A percentile compares a stretch with the other conserved stretches of the same genome.
phyloP scores from a whole-genome alignment of 1,140 invertebrate genomes.

The Apis cerana region DNA sequence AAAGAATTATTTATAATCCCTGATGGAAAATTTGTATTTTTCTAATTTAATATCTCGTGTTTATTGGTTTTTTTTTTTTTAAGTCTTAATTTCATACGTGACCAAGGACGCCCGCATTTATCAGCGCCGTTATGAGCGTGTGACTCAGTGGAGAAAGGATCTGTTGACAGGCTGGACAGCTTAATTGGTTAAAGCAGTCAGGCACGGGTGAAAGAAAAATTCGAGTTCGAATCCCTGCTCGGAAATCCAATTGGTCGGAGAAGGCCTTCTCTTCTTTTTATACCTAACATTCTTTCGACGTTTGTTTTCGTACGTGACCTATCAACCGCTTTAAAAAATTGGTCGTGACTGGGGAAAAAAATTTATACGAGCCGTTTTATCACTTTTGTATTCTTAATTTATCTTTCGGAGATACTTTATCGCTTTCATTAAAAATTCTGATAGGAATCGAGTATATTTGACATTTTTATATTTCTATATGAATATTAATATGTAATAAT shows the following conservation, averaged over 20 bases:
- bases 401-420: not conserved
- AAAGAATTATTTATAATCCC: not conserved
- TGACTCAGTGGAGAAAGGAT: not conserved
- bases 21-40: not conserved
- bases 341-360: not conserved
- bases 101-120: constrained; percentile 26
- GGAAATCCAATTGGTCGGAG: constrained; percentile 11
- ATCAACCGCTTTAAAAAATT: not conserved
- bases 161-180: constrained; percentile 31
- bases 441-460: not conserved
- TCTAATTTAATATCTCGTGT: not conserved
- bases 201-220: constrained; percentile 34
- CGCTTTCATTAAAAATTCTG: not conserved
- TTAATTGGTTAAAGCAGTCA: constrained; percentile 32
- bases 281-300: not conserved
- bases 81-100: not conserved
- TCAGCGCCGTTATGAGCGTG: constrained; percentile 7
- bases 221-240: constrained; percentile 20
- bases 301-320: constrained; percentile 21
- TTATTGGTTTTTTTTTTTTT: not conserved
- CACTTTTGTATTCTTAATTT: not conserved
- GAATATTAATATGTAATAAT: not conserved
- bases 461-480: not conserved
- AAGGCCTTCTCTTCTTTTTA: constrained; percentile 11
- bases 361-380: not conserved